Conservation (phyloP, 92 coral and sea anemone genomes). For the Blastomussa wellsi region DNA sequence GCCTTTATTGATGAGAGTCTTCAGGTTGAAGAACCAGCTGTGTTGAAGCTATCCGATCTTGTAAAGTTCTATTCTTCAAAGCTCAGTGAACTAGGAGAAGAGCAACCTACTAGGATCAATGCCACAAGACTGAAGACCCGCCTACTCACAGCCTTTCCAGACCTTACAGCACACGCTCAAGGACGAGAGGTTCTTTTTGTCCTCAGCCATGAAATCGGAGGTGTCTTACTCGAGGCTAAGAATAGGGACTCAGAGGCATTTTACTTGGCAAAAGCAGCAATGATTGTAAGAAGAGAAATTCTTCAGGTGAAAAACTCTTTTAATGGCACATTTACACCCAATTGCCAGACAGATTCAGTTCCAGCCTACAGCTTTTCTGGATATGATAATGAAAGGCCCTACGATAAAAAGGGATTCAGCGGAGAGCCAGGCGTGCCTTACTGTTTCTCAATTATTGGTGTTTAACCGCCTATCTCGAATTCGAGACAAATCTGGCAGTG, state of each 20-base stretch:
- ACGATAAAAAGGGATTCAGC: constrained; percentile 60
- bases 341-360: constrained; percentile 45
- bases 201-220: constrained; percentile 39
- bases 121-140: constrained; percentile 53
- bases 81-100: constrained; percentile 44
- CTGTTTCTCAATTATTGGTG: too few relatives aligned
- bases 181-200: constrained; percentile 52
- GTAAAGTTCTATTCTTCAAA: constrained; percentile 41
- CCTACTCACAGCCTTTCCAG: constrained; percentile 47
- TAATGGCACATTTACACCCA: constrained; percentile 48
- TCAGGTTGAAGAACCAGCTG: constrained; percentile 46
- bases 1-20: constrained; percentile 54
- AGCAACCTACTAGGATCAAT: constrained; percentile 49
- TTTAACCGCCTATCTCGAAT: constrained; percentile 51
- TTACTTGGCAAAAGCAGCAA: constrained; percentile 67
- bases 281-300: constrained; percentile 64
- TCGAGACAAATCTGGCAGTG: constrained; percentile 37
- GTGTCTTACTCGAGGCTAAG: constrained; percentile 36
- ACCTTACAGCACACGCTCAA: too few relatives aligned
- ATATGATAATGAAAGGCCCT: constrained; percentile 45
- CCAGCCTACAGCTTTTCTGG: constrained; percentile 53
- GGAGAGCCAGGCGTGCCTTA: too few relatives aligned
- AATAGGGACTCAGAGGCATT: constrained; percentile 65
- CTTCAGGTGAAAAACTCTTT: constrained; percentile 50
- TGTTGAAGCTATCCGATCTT: constrained; percentile 48